A percentile compares a stretch with the other conserved stretches of the same genome.
These are phyloP conservation scores for Lampris megalopsis DNA, from an alignment of 2,113 vertebrate species.

Conservation along the genomic window DNA sequence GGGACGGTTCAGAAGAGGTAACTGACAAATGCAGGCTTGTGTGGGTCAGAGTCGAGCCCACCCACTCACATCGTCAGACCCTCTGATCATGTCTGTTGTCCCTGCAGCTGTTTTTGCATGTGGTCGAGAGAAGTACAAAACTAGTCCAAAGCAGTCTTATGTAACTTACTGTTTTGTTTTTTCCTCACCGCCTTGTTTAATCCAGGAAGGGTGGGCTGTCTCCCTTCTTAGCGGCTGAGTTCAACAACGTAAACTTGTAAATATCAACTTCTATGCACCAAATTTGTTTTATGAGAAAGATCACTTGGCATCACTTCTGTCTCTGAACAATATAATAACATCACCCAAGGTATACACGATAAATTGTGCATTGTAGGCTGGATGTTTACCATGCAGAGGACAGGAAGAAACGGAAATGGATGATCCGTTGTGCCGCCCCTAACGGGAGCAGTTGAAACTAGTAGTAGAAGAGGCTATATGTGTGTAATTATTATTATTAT, in stretches of 20 bases:
- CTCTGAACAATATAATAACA: no score
- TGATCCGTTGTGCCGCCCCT: no score
- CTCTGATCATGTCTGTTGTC: slow-evolving; percentile 1
- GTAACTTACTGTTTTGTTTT: slow-evolving; percentile 5
- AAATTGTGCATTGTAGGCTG: no score
- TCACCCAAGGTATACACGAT: no score
- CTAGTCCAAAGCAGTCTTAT: background rate
- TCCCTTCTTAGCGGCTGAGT: background rate
- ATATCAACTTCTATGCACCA: background rate
- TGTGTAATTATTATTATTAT: no score
- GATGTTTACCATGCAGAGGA: no score
- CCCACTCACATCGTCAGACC: slow-evolving; percentile 41
- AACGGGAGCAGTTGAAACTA: no score
- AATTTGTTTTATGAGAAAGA: background rate
- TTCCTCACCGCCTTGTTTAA: background rate
- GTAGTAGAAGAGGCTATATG: no score
- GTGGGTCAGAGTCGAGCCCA: slow-evolving; percentile 45
- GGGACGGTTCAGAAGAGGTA: slow-evolving; percentile 30
- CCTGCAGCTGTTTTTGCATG: slow-evolving; percentile 6
- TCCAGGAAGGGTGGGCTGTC: background rate
- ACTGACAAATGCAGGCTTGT: slow-evolving; percentile 36
- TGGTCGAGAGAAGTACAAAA: slow-evolving; percentile 9
- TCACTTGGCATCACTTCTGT: no score
- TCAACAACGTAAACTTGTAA: no score
- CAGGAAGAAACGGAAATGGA: no score